Conservation (phyloP, 1,140 invertebrate genomes). For the Bombus terrestris region DNA sequence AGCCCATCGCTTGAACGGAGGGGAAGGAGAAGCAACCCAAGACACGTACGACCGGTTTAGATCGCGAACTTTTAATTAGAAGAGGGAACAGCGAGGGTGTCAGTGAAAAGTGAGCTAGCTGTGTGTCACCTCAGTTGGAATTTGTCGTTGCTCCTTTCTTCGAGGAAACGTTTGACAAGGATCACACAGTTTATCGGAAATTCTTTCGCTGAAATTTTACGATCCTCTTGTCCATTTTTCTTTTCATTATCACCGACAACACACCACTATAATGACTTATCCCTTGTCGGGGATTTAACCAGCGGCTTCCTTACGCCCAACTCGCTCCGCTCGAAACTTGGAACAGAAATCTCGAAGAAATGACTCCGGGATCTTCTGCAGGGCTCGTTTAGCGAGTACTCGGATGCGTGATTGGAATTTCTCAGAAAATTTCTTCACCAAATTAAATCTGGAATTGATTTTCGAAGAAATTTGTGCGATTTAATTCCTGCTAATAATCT, state of each 20-base stretch:
- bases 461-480: too few species aligned
- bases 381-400: background rate
- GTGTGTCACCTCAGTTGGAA: conserved; percentile 21
- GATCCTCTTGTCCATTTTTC: background rate
- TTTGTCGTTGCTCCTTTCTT: conserved; percentile 21
- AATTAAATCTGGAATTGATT: background rate
- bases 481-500: too few species aligned
- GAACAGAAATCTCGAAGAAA: background rate
- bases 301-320: background rate
- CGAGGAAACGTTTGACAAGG: background rate
- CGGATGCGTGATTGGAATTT: conserved; percentile 19
- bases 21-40: background rate
- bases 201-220: background rate
- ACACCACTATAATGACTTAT: background rate
- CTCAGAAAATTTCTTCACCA: background rate
- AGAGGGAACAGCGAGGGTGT: background rate
- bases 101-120: background rate
- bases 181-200: background rate
- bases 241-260: background rate
- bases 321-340: background rate
- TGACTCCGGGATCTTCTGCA: background rate
- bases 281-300: background rate
- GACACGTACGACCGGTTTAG: conserved; percentile 43
- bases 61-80: conserved; percentile 66
- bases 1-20: too few species aligned